These are phyloP conservation scores for Anguilla megastoma DNA, from an alignment of 2,797 vertebrate genomes.

Conservation along the genomic window DNA sequence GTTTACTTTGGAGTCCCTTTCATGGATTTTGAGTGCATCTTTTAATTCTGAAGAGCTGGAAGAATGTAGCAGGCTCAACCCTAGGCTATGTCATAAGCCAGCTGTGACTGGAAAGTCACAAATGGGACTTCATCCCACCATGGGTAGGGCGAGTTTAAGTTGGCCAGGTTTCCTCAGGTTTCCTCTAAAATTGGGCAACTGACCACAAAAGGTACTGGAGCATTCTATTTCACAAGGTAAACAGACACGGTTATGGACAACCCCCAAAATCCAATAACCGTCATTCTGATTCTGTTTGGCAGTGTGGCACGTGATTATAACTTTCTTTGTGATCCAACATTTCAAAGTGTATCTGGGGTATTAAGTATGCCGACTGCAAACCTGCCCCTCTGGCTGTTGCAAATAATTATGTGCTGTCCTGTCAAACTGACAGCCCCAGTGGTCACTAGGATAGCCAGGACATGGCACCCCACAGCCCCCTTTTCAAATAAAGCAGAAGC, in stretches of 20 bases:
- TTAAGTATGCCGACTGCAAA: background rate
- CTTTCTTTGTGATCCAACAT: background rate
- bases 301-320: too few relatives aligned
- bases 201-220: too few relatives aligned
- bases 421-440: background rate
- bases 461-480: background rate
- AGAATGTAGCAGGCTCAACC: background rate
- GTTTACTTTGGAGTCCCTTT: background rate
- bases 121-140: background rate
- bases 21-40: background rate
- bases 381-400: background rate
- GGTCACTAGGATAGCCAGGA: background rate
- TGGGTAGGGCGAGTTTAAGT: background rate
- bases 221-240: too few relatives aligned
- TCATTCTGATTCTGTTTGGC: too few relatives aligned
- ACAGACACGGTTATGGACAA: too few relatives aligned
- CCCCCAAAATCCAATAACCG: too few relatives aligned
- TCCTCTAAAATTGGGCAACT: background rate
- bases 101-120: background rate
- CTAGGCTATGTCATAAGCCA: background rate
- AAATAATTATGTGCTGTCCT: background rate
- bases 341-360: background rate
- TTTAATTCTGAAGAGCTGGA: background rate
- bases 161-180: background rate
- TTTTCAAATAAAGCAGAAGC: background rate